phyloP scores from a whole-genome alignment of 1,140 invertebrate species.

The Diploscapter pachys region DNA sequence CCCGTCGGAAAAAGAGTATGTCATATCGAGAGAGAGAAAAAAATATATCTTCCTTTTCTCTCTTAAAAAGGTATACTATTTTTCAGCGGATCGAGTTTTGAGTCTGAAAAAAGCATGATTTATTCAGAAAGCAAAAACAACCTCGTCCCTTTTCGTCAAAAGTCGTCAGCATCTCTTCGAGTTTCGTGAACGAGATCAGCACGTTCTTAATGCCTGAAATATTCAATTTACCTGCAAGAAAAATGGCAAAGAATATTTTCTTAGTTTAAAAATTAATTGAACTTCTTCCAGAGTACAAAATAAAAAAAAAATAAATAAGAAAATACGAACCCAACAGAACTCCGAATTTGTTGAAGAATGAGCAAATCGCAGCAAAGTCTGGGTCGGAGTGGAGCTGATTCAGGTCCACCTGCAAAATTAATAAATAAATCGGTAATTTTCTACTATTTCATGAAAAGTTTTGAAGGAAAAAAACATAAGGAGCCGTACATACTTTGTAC shows the following conservation, averaged over 20 bases:
- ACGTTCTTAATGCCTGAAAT: conserved; percentile 10
- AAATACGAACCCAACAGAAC: conserved; percentile 14
- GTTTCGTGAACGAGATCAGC: conserved; percentile 23
- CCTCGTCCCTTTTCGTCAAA: conserved; percentile 18
- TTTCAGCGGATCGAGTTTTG: too few species aligned
- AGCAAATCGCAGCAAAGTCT: conserved; percentile 18
- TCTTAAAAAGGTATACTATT: too few species aligned
- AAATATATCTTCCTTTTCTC: too few species aligned
- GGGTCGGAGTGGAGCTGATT: conserved; percentile 20
- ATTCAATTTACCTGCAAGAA: not conserved
- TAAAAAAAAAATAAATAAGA: not conserved
- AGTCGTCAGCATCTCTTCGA: conserved; percentile 11
- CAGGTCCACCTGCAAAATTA: conserved; percentile 15
- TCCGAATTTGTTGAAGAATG: conserved; percentile 27
- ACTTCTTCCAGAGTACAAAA: not conserved
- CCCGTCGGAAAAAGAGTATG: too few species aligned
- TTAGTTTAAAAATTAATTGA: not conserved
- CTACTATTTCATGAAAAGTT: not conserved
- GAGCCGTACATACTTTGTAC: too few species aligned
- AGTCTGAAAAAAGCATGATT: too few species aligned
- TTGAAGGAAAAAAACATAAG: not conserved
- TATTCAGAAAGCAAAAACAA: not conserved
- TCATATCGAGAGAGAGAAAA: too few species aligned
- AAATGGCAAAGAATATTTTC: not conserved
- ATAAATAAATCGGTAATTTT: conserved; percentile 1